Conservation (phyloP, 2,113 vertebrate species). For the Pycnonotus jocosus region DNA sequence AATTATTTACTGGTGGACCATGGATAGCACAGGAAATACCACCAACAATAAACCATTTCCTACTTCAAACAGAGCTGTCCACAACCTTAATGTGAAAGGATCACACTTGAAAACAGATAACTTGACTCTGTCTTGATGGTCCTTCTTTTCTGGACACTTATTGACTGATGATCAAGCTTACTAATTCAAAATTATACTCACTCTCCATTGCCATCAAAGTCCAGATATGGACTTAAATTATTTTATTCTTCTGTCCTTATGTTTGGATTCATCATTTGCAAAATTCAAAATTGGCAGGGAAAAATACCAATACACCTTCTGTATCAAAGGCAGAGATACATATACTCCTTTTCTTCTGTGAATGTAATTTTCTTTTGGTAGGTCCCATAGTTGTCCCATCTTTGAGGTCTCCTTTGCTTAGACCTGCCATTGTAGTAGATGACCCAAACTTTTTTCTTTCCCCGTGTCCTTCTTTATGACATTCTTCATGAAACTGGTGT, state of each 20-base stretch:
- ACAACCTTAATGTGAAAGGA: background rate
- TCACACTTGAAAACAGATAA: background rate
- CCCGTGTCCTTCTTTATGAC: accelerated
- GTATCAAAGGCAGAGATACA: background rate
- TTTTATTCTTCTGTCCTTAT: background rate
- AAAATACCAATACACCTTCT: background rate
- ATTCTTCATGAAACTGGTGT: background rate
- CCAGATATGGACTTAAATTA: background rate
- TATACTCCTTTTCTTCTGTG: background rate
- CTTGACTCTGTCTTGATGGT: background rate
- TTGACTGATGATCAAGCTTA: background rate
- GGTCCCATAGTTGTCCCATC: background rate
- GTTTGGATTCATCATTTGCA: background rate
- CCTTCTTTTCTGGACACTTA: background rate
- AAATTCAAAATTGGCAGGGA: background rate
- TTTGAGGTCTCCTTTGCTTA: background rate
- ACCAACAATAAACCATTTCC: background rate
- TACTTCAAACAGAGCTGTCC: background rate
- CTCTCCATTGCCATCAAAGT: background rate
- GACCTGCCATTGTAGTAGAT: background rate
- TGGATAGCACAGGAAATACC: background rate
- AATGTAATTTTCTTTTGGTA: background rate
- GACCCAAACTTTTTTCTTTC: background rate
- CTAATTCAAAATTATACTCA: background rate
- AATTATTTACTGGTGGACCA: background rate